Evolutionary conservation across 2,797 vertebrate species (phyloP).

Genomic region (Sarcophilus harrisii): DNA sequence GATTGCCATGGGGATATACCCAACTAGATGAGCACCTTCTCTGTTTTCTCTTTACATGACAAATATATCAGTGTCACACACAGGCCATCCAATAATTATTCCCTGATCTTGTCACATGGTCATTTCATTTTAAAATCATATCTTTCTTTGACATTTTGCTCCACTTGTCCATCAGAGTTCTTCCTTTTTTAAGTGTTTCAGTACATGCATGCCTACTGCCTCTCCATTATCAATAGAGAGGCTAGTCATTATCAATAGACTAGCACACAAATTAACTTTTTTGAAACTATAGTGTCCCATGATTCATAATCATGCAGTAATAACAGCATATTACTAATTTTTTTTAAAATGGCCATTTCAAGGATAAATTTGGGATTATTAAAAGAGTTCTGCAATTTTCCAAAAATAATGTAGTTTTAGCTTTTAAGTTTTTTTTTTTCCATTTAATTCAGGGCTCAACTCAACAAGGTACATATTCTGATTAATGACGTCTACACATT

Average conservation of each 20-base stretch:
- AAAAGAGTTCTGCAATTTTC: neutral
- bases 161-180: neutral
- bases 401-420: neutral
- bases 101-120: neutral
- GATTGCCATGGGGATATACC: neutral
- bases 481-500: neutral
- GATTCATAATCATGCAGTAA: neutral
- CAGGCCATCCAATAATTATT: neutral
- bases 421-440: neutral
- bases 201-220: neutral
- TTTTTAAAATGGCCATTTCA: neutral
- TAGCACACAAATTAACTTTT: neutral
- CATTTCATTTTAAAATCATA: neutral
- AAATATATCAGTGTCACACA: neutral
- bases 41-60: neutral
- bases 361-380: neutral
- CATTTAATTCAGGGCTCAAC: neutral
- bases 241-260: neutral
- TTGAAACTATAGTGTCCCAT: neutral
- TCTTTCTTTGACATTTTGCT: neutral
- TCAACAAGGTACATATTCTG: neutral
- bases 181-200: neutral
- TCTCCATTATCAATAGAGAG: neutral
- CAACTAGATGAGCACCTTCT: neutral
- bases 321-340: neutral